A percentile compares a stretch with the other conserved stretches of the same genome.
phyloP scores from a whole-genome alignment of 2,797 vertebrate species.

The Periophthalmus magnuspinnatus region DNA sequence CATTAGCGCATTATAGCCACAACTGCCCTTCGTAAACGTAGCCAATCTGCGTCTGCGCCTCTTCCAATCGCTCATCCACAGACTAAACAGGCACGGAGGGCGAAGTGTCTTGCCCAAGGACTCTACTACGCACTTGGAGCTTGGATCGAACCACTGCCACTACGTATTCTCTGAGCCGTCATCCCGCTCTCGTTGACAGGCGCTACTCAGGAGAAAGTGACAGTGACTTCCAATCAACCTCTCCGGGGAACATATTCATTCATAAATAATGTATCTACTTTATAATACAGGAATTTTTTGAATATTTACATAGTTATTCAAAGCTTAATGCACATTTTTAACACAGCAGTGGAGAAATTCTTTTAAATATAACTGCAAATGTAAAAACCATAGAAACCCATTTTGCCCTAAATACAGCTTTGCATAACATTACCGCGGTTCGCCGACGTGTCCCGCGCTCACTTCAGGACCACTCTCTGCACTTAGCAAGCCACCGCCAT shows the following conservation, averaged over 20 bases:
- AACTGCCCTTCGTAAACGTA: too few species aligned
- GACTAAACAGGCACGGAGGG: too few species aligned
- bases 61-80: too few species aligned
- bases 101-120: too few species aligned
- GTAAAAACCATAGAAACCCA: constrained; percentile 16
- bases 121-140: background rate
- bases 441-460: constrained; percentile 24
- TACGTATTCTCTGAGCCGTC: too few species aligned
- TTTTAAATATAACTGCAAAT: constrained; percentile 13
- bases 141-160: too few species aligned
- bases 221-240: constrained; percentile 1
- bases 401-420: constrained; percentile 33
- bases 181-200: background rate
- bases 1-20: too few species aligned
- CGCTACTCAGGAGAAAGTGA: background rate
- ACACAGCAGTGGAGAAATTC: constrained; percentile 17
- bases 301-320: background rate
- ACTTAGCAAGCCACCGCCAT: constrained; percentile 42
- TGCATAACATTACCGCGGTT: constrained; percentile 37
- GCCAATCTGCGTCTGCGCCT: too few species aligned
- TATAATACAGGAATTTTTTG: background rate
- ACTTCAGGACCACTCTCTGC: constrained; percentile 26
- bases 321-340: constrained; percentile 2
- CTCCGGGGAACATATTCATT: background rate
- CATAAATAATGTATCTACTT: constrained; percentile 1